Evolutionary conservation across 2,113 vertebrate genomes (phyloP).

Genomic region (Rhipidura dahli): DNA sequence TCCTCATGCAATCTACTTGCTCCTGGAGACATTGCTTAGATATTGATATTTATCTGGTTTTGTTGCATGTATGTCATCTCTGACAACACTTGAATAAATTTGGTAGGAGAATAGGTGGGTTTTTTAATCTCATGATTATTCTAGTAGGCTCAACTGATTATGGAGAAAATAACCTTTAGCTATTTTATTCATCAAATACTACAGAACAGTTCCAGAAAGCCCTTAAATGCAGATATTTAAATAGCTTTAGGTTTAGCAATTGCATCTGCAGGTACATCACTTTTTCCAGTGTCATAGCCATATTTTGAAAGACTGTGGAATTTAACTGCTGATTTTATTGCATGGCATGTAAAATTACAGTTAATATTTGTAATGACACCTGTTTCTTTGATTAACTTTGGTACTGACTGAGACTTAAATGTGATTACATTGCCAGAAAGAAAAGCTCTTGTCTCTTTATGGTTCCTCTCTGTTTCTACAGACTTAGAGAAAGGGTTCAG

Average conservation of each 20-base stretch:
- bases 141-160: not conserved
- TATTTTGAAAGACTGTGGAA: not conserved
- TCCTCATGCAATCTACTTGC: not conserved
- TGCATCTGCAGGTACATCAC: not conserved
- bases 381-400: not conserved
- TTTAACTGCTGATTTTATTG: not conserved
- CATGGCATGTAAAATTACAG: not conserved
- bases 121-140: slow-evolving; percentile 4
- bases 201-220: not conserved
- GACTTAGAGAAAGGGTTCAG: not conserved
- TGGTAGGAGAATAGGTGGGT: slow-evolving; percentile 6
- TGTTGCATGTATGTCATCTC: slow-evolving; percentile 50
- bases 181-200: not conserved
- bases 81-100: slow-evolving; percentile 58
- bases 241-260: not conserved
- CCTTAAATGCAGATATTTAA: not conserved
- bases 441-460: not conserved
- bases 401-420: not conserved
- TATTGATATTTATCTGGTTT: slow-evolving; percentile 8
- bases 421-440: not conserved
- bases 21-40: not conserved
- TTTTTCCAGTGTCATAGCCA: not conserved
- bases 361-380: not conserved
- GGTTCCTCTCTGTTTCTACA: not conserved
- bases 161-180: not conserved